Evolutionary conservation across 2,113 vertebrate species (phyloP).

Genomic region (Dascyllus trimaculatus): DNA sequence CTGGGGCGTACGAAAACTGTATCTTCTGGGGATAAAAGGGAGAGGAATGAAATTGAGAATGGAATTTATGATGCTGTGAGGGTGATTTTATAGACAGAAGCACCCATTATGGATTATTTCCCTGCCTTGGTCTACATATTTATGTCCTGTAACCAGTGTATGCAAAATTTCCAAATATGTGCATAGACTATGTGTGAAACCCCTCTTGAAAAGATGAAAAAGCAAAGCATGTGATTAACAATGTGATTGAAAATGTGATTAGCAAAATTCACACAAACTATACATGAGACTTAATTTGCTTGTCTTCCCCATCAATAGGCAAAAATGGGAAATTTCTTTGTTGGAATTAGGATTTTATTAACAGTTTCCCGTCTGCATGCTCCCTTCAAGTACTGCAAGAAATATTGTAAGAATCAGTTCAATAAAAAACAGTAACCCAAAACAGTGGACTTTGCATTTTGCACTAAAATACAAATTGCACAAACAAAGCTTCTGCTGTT

Average conservation of each 20-base stretch:
- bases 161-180: not conserved
- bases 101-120: slow-evolving; percentile 31
- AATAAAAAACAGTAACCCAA: not conserved
- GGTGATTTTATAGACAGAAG: slow-evolving; percentile 32
- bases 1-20: slow-evolving; percentile 10
- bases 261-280: too few relatives aligned
- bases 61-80: slow-evolving; percentile 48
- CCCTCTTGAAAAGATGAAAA: not conserved
- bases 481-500: too few relatives aligned
- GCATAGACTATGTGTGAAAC: not conserved
- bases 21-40: slow-evolving; percentile 43
- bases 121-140: slow-evolving; percentile 9
- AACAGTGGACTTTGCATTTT: not conserved
- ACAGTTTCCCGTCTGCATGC: not conserved
- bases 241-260: too few relatives aligned
- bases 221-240: too few relatives aligned
- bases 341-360: not conserved
- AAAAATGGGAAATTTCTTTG: slow-evolving; percentile 12
- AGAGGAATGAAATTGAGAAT: slow-evolving; percentile 56
- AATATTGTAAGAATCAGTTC: not conserved
- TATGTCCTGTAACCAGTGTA: not conserved
- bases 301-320: too few relatives aligned
- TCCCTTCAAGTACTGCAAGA: slow-evolving; percentile 7
- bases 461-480: too few relatives aligned
- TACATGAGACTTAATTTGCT: too few relatives aligned